These are phyloP conservation scores for Stenurella melanura DNA, from an alignment of 2,888 invertebrate species.

Conservation along the genomic window DNA sequence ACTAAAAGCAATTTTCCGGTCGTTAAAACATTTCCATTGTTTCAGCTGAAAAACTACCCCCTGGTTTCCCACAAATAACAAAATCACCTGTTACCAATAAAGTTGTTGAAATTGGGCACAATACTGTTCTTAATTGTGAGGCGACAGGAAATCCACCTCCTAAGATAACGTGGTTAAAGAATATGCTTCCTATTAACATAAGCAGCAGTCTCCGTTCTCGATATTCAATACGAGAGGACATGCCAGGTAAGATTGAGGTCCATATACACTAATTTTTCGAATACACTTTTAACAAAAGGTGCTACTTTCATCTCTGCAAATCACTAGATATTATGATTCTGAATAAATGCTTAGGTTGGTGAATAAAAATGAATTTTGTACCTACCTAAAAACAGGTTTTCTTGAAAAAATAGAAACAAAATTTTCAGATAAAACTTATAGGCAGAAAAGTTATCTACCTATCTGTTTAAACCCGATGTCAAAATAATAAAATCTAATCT, in stretches of 20 bases:
- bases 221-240: conserved; percentile 88
- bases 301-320: too few species aligned
- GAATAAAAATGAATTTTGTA: too few species aligned
- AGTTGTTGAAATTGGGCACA: conserved; percentile 97
- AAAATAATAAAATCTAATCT: too few species aligned
- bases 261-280: conserved; percentile 42
- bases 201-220: conserved; percentile 88
- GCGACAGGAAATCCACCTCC: conserved; percentile 90
- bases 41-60: conserved; percentile 90
- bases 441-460: too few species aligned
- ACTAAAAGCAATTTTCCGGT: not conserved
- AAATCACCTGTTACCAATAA: conserved; percentile 93
- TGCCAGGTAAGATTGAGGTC: conserved; percentile 77
- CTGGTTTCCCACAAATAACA: conserved; percentile 93
- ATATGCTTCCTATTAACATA: conserved; percentile 91
- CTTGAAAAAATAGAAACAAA: too few species aligned
- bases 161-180: conserved; percentile 94
- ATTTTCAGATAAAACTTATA: too few species aligned
- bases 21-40: conserved; percentile 59
- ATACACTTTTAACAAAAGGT: too few species aligned
- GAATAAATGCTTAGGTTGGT: too few species aligned
- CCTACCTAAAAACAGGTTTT: too few species aligned
- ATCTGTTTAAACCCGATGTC: too few species aligned
- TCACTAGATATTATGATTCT: too few species aligned
- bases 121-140: conserved; percentile 90